phyloP scores from a whole-genome alignment of 1,140 invertebrate species.

The Drosophila burlai region DNA sequence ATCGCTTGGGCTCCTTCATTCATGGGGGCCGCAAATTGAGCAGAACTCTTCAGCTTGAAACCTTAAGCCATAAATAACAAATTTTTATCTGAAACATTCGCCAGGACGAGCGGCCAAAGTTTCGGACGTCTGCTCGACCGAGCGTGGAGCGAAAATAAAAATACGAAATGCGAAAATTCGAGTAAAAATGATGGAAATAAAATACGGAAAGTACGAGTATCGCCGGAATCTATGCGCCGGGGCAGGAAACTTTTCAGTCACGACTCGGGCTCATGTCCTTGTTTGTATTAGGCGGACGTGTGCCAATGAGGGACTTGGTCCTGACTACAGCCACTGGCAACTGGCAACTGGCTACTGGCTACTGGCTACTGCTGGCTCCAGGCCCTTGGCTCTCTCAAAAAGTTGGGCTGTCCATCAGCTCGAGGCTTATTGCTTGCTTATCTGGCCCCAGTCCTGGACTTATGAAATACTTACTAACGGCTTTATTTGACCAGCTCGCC shows the following conservation, averaged over 20 bases:
- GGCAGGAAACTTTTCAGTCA: conserved; percentile 76
- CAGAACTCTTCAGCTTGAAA: conserved; percentile 51
- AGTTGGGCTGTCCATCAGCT: conserved; percentile 76
- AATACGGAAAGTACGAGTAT: conserved; percentile 73
- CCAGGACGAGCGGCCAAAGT: conserved; percentile 58
- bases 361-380: neutral
- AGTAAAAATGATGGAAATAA: conserved; percentile 82
- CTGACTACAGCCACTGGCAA: conserved; percentile 17
- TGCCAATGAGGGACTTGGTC: conserved; percentile 72
- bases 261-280: conserved; percentile 80
- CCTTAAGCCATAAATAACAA: conserved; percentile 68
- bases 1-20: conserved; percentile 13
- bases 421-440: conserved; percentile 76
- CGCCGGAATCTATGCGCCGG: conserved; percentile 39
- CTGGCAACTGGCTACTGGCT: neutral
- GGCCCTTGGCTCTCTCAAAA: conserved; percentile 37
- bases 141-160: conserved; percentile 49
- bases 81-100: conserved; percentile 71
- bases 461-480: conserved; percentile 83
- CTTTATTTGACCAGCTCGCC: conserved; percentile 78
- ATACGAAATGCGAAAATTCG: conserved; percentile 52
- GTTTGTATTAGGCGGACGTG: conserved; percentile 82
- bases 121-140: conserved; percentile 63
- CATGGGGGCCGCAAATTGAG: conserved; percentile 41
- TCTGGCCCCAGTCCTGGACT: conserved; percentile 49